Conservation (phyloP, 2,797 vertebrate genomes). For the Phyllotis vaccarum region DNA sequence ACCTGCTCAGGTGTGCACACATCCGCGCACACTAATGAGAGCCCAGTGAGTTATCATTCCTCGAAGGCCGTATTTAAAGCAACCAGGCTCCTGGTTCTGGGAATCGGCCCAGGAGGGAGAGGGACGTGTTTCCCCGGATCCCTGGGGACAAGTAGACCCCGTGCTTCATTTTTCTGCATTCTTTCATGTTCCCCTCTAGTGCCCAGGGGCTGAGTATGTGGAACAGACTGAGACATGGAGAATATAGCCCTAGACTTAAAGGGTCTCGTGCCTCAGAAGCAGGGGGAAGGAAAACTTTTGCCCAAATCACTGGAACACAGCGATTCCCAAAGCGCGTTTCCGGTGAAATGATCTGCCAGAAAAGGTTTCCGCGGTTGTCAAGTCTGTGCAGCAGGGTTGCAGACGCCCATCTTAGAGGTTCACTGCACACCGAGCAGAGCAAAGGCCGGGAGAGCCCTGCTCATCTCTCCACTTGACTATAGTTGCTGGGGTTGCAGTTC, state of each 20-base stretch:
- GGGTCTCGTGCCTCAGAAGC: background rate
- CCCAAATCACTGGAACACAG: slow-evolving; percentile 56
- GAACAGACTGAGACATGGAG: background rate
- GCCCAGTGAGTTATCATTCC: background rate
- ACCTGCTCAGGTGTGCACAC: slow-evolving; percentile 50
- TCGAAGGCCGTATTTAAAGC: background rate
- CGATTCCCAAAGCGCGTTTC: slow-evolving; percentile 51
- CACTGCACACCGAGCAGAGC: background rate
- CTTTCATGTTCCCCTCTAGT: background rate
- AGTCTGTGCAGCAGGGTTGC: background rate
- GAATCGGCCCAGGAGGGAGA: slow-evolving; percentile 19
- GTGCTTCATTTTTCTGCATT: background rate
- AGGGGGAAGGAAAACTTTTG: background rate
- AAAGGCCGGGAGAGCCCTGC: background rate
- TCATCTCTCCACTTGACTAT: background rate
- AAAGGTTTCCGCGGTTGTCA: slow-evolving; percentile 62
- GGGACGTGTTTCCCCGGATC: background rate
- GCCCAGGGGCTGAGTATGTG: background rate
- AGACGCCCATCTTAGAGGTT: background rate
- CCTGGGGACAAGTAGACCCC: background rate
- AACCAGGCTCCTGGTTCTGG: background rate
- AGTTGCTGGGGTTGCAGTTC: background rate
- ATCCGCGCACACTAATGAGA: background rate
- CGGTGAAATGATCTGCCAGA: background rate
- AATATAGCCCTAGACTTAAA: background rate